phyloP scores from a whole-genome alignment of 2,888 invertebrate genomes.

The Thymelicus lineola region DNA sequence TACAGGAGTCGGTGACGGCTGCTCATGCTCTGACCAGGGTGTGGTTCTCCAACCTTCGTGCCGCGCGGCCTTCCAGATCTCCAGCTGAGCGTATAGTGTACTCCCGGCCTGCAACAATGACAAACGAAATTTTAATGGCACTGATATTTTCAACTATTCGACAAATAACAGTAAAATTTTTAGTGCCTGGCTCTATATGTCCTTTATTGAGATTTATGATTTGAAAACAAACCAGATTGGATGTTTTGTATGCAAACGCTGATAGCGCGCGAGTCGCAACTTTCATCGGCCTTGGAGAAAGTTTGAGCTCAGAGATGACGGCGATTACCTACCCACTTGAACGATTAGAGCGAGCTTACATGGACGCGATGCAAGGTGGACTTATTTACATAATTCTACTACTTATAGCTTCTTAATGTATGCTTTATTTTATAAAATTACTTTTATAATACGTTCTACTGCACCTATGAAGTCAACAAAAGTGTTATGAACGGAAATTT shows the following conservation, averaged over 20 bases:
- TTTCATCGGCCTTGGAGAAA: slow-evolving; percentile 81
- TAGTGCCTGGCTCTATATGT: neutral
- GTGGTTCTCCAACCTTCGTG: slow-evolving; percentile 82
- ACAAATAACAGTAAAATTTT: slow-evolving; percentile 6
- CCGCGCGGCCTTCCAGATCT: slow-evolving; percentile 95
- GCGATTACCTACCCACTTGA: slow-evolving; percentile 52
- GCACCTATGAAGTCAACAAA: neutral
- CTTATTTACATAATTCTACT: slow-evolving; percentile 14
- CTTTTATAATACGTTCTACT: neutral
- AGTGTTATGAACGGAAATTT: slow-evolving; percentile 1
- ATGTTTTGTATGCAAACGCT: slow-evolving; percentile 69
- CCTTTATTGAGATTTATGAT: slow-evolving; percentile 41
- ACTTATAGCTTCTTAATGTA: neutral
- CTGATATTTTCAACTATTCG: neutral
- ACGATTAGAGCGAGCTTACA: slow-evolving; percentile 49
- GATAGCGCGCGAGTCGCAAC: slow-evolving; percentile 55
- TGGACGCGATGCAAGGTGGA: slow-evolving; percentile 7
- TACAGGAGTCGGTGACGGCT: slow-evolving; percentile 68
- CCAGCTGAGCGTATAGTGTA: slow-evolving; percentile 93
- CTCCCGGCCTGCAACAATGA: slow-evolving; percentile 89
- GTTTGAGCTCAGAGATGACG: slow-evolving; percentile 62
- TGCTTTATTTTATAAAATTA: neutral
- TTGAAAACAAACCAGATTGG: slow-evolving; percentile 51
- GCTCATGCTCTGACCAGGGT: slow-evolving; percentile 81
- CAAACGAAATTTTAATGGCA: neutral